Evolutionary conservation across 2,888 invertebrate genomes (phyloP).

Genomic region (Automeris io): DNA sequence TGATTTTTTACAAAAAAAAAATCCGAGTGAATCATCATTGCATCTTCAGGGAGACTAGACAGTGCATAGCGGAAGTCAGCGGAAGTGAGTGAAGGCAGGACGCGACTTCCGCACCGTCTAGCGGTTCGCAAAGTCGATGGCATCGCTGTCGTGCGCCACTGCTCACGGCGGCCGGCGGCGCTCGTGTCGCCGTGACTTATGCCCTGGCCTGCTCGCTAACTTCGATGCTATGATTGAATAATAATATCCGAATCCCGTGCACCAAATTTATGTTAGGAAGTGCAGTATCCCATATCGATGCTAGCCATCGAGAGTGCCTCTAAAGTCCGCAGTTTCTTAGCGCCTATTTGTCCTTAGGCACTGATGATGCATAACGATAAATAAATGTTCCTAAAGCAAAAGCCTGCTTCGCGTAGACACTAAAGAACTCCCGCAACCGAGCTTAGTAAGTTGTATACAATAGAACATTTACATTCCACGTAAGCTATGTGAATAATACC

Average conservation of each 20-base stretch:
- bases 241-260: conserved; percentile 74
- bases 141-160: conserved; percentile 72
- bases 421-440: no score
- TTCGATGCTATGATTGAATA: conserved; percentile 75
- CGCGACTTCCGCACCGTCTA: conserved; percentile 25
- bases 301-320: conserved; percentile 49
- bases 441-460: no score
- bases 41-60: background rate
- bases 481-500: no score
- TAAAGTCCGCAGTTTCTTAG: conserved; percentile 18
- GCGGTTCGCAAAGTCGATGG: conserved; percentile 60
- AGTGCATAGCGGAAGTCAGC: background rate
- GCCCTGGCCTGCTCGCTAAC: conserved; percentile 71
- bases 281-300: conserved; percentile 67
- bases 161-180: conserved; percentile 74
- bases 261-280: conserved; percentile 76
- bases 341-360: conserved; percentile 36
- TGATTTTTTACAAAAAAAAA: no score
- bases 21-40: no score
- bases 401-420: background rate
- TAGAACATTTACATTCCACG: no score
- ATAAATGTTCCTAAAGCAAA: conserved; percentile 28
- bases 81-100: conserved; percentile 20
- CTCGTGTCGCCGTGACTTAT: conserved; percentile 73
- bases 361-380: conserved; percentile 3